These are phyloP conservation scores for Heliconius ethilla DNA, from an alignment of 2,888 invertebrate genomes.

Conservation along the genomic window DNA sequence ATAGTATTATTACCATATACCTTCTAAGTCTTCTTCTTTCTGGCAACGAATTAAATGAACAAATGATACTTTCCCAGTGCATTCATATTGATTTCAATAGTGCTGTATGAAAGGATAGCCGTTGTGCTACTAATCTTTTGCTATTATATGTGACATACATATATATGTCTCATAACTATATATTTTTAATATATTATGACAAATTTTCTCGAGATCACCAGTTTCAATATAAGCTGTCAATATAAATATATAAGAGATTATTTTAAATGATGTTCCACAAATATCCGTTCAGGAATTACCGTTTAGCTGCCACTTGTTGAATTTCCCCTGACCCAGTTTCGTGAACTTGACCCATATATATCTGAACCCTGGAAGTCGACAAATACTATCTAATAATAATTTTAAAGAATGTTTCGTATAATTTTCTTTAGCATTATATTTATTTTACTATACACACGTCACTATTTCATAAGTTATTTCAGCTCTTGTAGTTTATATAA, in stretches of 20 bases:
- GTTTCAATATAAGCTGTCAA: slow-evolving; percentile 39
- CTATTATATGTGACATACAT: background rate
- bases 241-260: slow-evolving; percentile 28
- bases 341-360: slow-evolving; percentile 74
- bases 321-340: slow-evolving; percentile 72
- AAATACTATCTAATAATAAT: background rate
- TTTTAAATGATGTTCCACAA: slow-evolving; percentile 54
- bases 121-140: background rate
- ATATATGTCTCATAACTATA: background rate
- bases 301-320: slow-evolving; percentile 61
- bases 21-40: background rate
- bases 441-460: background rate
- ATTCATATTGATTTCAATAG: background rate
- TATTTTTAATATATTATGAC: background rate
- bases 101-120: too few species aligned
- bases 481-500: slow-evolving; percentile 4
- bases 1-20: background rate
- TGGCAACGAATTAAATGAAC: background rate
- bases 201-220: background rate
- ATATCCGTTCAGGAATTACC: slow-evolving; percentile 63
- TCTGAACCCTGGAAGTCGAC: slow-evolving; percentile 51
- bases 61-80: background rate
- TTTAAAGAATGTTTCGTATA: background rate
- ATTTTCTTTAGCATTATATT: background rate
- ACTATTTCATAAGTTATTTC: slow-evolving; percentile 8